phyloP scores from a whole-genome alignment of 1,140 invertebrate species.

The Lepidurus apus region DNA sequence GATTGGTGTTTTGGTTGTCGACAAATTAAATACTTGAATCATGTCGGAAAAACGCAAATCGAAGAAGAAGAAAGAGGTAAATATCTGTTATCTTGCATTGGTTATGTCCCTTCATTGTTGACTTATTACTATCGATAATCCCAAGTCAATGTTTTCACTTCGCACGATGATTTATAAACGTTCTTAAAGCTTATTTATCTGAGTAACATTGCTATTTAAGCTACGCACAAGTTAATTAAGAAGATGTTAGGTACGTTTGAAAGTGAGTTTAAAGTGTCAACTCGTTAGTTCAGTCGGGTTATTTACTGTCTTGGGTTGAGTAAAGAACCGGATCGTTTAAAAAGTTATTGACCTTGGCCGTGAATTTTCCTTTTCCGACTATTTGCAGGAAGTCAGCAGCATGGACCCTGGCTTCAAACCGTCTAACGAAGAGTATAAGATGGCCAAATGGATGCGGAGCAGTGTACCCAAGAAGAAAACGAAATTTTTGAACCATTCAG shows the following conservation, averaged over 20 bases:
- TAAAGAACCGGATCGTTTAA: not conserved
- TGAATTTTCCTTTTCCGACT: not conserved
- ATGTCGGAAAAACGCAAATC: slow-evolving; percentile 70
- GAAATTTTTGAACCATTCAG: slow-evolving; percentile 90
- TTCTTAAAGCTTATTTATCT: no score
- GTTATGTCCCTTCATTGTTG: no score
- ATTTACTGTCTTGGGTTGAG: not conserved
- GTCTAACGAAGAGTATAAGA: slow-evolving; percentile 82
- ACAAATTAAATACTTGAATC: slow-evolving; percentile 44
- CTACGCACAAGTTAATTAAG: not conserved
- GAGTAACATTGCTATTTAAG: no score
- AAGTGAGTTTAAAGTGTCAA: no score
- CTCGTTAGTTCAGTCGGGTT: no score
- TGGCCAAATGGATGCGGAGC: slow-evolving; percentile 88
- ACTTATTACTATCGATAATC: no score
- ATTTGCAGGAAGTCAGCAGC: slow-evolving; percentile 50
- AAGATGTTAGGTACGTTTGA: slow-evolving; percentile 27
- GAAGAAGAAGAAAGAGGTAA: slow-evolving; percentile 39
- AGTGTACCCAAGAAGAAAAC: slow-evolving; percentile 91
- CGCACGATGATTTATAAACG: no score
- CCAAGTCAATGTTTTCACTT: no score
- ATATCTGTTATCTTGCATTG: no score
- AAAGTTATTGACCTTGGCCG: not conserved
- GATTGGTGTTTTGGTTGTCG: not conserved
- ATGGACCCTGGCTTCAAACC: slow-evolving; percentile 58